These are phyloP conservation scores for Sciurus vulgaris DNA, from an alignment of 2,797 vertebrate genomes.

Conservation along the genomic window DNA sequence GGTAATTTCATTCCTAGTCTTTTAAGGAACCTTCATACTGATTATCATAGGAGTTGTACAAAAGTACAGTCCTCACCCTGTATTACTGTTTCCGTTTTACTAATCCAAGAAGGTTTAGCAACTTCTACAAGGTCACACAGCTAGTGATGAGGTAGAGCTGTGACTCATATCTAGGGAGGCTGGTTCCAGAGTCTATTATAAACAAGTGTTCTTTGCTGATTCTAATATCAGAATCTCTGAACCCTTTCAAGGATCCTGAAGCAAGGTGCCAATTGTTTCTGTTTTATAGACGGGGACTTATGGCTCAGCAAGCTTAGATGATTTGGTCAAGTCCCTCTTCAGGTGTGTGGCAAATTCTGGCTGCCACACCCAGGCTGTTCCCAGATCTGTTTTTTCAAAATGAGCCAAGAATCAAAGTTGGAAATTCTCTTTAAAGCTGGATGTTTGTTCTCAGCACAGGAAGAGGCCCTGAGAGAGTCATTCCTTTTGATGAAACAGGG, in stretches of 20 bases:
- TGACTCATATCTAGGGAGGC: neutral
- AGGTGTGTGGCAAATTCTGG: neutral
- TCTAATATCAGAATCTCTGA: neutral
- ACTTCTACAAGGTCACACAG: neutral
- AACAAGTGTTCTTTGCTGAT: neutral
- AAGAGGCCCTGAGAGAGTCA: constrained; percentile 4
- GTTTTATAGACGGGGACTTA: neutral
- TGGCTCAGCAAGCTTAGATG: neutral
- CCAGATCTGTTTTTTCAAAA: neutral
- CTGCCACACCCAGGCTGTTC: neutral
- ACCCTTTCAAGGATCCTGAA: neutral
- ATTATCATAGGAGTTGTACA: too few species aligned
- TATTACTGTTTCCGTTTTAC: neutral
- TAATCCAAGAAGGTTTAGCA: neutral
- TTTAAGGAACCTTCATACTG: too few species aligned
- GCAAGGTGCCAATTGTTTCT: neutral
- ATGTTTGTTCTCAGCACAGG: constrained; percentile 25
- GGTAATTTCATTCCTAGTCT: too few species aligned
- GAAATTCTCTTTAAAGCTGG: constrained; percentile 39
- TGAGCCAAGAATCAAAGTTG: constrained; percentile 1
- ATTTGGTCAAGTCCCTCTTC: neutral
- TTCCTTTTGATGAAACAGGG: constrained; percentile 15
- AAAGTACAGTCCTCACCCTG: too few species aligned
- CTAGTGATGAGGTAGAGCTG: neutral
- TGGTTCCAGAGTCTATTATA: neutral